Percentiles rank a stretch among this genome's conserved stretches.
Evolutionary conservation across 2,888 invertebrate genomes (phyloP).

Genomic region (Trisateles emortualis): DNA sequence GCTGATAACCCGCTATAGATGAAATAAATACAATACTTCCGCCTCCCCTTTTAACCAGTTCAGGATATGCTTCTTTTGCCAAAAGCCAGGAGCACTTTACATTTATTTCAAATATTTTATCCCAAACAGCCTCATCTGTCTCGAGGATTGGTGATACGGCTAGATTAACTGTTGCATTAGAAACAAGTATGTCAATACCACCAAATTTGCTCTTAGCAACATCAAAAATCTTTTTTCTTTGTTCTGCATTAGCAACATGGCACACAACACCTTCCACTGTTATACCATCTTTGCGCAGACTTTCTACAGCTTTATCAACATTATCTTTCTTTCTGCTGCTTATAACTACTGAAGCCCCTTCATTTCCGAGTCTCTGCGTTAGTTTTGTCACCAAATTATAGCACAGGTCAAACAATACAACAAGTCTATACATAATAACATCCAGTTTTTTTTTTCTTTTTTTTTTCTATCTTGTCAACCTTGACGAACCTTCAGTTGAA

Average conservation of each 20-base stretch:
- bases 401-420: too few species aligned
- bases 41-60: constrained; percentile 91
- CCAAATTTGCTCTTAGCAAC: constrained; percentile 92
- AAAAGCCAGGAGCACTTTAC: constrained; percentile 96
- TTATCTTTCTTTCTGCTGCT: constrained; percentile 96
- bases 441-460: too few species aligned
- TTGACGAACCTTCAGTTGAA: constrained; percentile 96
- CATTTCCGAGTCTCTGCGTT: constrained; percentile 94
- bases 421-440: too few species aligned
- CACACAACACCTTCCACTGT: constrained; percentile 93
- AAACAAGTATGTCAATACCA: constrained; percentile 97
- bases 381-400: too few species aligned
- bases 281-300: constrained; percentile 90
- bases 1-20: constrained; percentile 94
- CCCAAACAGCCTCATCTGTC: constrained; percentile 94
- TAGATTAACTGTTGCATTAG: constrained; percentile 98
- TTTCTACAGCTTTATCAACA: constrained; percentile 92
- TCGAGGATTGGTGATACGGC: constrained; percentile 92
- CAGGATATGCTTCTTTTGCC: constrained; percentile 95
- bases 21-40: constrained; percentile 96
- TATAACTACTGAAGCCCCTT: constrained; percentile 97
- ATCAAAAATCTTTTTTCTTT: constrained; percentile 92
- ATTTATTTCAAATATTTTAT: constrained; percentile 98
- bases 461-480: too few species aligned
- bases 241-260: constrained; percentile 94